A percentile compares a stretch with the other conserved stretches of the same genome.
These are phyloP conservation scores for Ptychochromis oligacanthus DNA, from an alignment of 2,113 vertebrate species.

Conservation along the genomic window DNA sequence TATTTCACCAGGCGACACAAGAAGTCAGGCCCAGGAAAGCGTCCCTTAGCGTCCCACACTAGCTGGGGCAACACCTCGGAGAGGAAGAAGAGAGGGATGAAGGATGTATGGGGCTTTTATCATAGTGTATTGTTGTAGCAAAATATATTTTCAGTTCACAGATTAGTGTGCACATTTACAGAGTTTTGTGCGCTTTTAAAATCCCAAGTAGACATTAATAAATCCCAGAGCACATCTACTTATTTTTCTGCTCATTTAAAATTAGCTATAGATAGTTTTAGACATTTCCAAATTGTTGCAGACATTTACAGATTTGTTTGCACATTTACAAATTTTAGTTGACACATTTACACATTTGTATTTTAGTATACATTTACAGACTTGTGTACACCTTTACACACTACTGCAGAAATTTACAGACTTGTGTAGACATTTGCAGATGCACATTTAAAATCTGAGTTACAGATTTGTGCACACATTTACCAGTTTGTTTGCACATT, in stretches of 20 bases:
- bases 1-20: conserved; percentile 87
- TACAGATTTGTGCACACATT: not conserved
- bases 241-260: no score
- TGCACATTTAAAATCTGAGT: not conserved
- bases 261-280: not conserved
- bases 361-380: not conserved
- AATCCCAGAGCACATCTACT: no score
- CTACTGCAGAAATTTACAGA: not conserved
- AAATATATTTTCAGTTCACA: fast-evolving
- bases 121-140: no score
- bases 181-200: not conserved
- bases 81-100: not conserved
- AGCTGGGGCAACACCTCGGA: conserved; percentile 87
- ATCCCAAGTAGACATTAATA: no score
- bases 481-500: not conserved
- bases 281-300: not conserved
- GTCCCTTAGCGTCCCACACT: conserved; percentile 85
- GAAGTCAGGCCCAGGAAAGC: conserved; percentile 83
- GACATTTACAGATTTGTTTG: not conserved
- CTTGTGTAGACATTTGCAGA: not conserved
- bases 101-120: not conserved
- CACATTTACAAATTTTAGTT: fast-evolving
- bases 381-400: not conserved
- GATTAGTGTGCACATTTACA: no score
- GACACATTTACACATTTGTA: not conserved